These are phyloP conservation scores for Leptogaster cylindrica DNA, from an alignment of 2,888 invertebrate species.

Conservation along the genomic window DNA sequence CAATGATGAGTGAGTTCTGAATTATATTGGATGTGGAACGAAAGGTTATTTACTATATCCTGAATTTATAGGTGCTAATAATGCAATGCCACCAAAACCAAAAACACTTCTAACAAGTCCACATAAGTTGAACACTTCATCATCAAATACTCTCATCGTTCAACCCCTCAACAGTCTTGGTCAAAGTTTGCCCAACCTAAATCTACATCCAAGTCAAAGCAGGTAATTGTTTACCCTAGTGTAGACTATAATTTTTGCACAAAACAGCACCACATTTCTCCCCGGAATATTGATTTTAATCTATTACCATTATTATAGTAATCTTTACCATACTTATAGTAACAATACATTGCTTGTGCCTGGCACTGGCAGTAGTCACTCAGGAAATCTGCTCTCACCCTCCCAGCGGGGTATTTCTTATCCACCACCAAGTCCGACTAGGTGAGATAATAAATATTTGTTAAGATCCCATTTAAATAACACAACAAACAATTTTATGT, in stretches of 20 bases:
- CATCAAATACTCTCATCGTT: slow-evolving; percentile 77
- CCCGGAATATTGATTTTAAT: slow-evolving; percentile 49
- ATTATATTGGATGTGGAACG: background rate
- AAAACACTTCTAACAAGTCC: slow-evolving; percentile 59
- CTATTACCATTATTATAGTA: slow-evolving; percentile 53
- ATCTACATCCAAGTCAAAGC: slow-evolving; percentile 57
- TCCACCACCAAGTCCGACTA: slow-evolving; percentile 79
- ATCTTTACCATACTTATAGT: slow-evolving; percentile 62
- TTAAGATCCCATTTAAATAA: slow-evolving; percentile 36
- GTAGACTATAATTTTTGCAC: slow-evolving; percentile 1
- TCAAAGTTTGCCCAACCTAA: slow-evolving; percentile 82
- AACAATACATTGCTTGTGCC: slow-evolving; percentile 67
- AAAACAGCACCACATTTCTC: slow-evolving; percentile 1
- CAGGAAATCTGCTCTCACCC: slow-evolving; percentile 64
- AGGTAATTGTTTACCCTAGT: slow-evolving; percentile 53
- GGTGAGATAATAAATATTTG: slow-evolving; percentile 51
- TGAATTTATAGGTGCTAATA: slow-evolving; percentile 48
- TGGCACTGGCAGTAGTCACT: slow-evolving; percentile 61
- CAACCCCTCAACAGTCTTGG: slow-evolving; percentile 74
- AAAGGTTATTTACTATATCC: background rate
- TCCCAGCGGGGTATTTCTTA: slow-evolving; percentile 78
- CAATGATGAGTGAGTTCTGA: slow-evolving; percentile 17
- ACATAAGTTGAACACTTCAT: slow-evolving; percentile 57
- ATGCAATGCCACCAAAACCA: slow-evolving; percentile 50
- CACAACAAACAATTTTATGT: too few species aligned